Evolutionary conservation across 37 sponge, comb jelly and placozoan species (phyloP).

Genomic region (Halisarca cf. caerulea): DNA sequence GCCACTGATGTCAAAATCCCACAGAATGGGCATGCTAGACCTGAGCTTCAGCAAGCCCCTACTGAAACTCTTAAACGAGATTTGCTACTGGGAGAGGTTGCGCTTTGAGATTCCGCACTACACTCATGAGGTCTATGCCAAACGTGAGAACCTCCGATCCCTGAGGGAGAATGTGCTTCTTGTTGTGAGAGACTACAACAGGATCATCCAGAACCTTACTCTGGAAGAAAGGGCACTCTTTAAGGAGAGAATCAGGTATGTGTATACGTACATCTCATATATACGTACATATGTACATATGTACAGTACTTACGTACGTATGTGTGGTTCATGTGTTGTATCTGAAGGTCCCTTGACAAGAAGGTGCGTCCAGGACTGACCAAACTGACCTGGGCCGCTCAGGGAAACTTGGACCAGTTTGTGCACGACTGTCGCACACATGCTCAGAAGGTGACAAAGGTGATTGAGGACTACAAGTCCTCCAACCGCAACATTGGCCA

Average conservation of each 20-base stretch:
- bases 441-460: slow-evolving; percentile 69
- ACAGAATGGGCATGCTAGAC: slow-evolving; percentile 59
- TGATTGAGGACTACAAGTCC: slow-evolving; percentile 82
- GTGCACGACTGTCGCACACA: slow-evolving; percentile 85
- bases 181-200: slow-evolving; percentile 95
- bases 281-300: neutral
- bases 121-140: slow-evolving; percentile 77
- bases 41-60: slow-evolving; percentile 79
- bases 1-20: slow-evolving; percentile 75
- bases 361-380: slow-evolving; percentile 91
- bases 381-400: slow-evolving; percentile 97
- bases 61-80: slow-evolving; percentile 90
- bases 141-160: slow-evolving; percentile 83
- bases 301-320: neutral
- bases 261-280: neutral
- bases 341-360: slow-evolving; percentile 76
- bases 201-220: slow-evolving; percentile 75
- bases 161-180: slow-evolving; percentile 95
- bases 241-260: slow-evolving; percentile 69
- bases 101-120: slow-evolving; percentile 98
- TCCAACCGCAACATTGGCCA: slow-evolving; percentile 73
- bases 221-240: slow-evolving; percentile 90
- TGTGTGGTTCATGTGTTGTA: slow-evolving; percentile 10
- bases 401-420: slow-evolving; percentile 84
- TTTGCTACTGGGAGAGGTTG: slow-evolving; percentile 95